Conservation (phyloP, 2,888 invertebrate genomes). For the Dendrolimus houi region DNA sequence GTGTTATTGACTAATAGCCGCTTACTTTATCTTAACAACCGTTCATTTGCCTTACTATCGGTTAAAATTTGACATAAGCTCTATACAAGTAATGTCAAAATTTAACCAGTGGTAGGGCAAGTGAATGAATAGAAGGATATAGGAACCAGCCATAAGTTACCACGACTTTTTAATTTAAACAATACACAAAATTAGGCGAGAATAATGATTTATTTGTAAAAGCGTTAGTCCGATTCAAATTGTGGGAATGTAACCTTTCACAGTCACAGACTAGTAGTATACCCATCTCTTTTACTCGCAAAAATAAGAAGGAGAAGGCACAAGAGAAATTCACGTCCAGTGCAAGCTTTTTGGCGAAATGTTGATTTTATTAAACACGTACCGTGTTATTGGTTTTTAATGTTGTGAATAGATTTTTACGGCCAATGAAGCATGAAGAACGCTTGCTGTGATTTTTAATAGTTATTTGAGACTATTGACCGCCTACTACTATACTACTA, state of each 20-base stretch:
- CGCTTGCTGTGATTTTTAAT: too few species aligned
- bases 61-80: too few species aligned
- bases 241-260: constrained; percentile 5
- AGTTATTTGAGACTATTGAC: too few species aligned
- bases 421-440: background rate
- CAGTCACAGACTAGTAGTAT: constrained; percentile 2
- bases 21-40: too few species aligned
- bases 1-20: too few species aligned
- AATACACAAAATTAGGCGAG: background rate
- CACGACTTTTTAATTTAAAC: background rate
- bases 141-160: background rate
- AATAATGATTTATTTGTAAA: background rate
- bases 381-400: background rate
- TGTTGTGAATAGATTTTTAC: background rate
- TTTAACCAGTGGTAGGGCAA: too few species aligned
- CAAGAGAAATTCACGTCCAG: constrained; percentile 6
- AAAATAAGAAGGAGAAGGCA: constrained; percentile 5
- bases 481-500: too few species aligned
- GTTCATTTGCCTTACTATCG: too few species aligned
- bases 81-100: too few species aligned
- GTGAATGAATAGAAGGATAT: too few species aligned
- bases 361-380: constrained; percentile 1
- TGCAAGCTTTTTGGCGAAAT: constrained; percentile 6
- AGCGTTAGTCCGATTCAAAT: background rate
- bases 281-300: constrained; percentile 1